Evolutionary conservation across 2,797 vertebrate genomes (phyloP).

Genomic region (Micropoecilia bifurca): DNA sequence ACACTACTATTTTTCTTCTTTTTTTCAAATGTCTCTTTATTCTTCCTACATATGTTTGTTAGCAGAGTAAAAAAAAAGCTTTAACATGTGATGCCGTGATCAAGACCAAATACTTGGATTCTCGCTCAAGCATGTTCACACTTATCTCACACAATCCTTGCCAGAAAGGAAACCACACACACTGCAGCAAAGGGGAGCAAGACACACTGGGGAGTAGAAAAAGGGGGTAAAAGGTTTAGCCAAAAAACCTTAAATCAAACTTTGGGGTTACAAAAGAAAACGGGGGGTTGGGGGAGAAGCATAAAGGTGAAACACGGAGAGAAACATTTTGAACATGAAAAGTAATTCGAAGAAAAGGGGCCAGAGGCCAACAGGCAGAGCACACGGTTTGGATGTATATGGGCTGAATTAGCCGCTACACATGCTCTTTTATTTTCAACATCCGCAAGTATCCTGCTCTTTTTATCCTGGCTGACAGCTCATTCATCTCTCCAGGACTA

Average conservation of each 20-base stretch:
- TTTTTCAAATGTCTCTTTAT: neutral
- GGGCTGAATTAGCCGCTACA: slow-evolving; percentile 39
- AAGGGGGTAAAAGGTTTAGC: neutral
- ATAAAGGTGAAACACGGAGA: neutral
- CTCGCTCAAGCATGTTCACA: slow-evolving; percentile 46
- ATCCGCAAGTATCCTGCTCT: slow-evolving; percentile 38
- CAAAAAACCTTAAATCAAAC: slow-evolving; percentile 4
- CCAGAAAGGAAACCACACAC: slow-evolving; percentile 46
- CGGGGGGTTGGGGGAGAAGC: neutral
- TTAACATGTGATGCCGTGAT: slow-evolving; percentile 11
- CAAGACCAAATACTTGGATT: slow-evolving; percentile 26
- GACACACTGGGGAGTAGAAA: slow-evolving; percentile 7
- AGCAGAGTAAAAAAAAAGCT: neutral
- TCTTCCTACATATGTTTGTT: neutral
- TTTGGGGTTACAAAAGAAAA: slow-evolving; percentile 1
- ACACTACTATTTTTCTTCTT: neutral
- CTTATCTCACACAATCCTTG: slow-evolving; percentile 47
- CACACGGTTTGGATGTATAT: slow-evolving; percentile 42
- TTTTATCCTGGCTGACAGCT: slow-evolving; percentile 57
- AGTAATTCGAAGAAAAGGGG: slow-evolving; percentile 8
- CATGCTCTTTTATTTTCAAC: slow-evolving; percentile 54
- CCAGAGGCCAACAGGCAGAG: slow-evolving; percentile 16
- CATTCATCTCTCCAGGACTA: slow-evolving; percentile 58
- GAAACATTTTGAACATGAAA: slow-evolving; percentile 7
- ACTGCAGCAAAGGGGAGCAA: slow-evolving; percentile 6